Evolutionary conservation across 2,113 vertebrate species (phyloP), one percentile per base, ranked within the genome.

Genomic region (Ceyx margarethae): DNA sequence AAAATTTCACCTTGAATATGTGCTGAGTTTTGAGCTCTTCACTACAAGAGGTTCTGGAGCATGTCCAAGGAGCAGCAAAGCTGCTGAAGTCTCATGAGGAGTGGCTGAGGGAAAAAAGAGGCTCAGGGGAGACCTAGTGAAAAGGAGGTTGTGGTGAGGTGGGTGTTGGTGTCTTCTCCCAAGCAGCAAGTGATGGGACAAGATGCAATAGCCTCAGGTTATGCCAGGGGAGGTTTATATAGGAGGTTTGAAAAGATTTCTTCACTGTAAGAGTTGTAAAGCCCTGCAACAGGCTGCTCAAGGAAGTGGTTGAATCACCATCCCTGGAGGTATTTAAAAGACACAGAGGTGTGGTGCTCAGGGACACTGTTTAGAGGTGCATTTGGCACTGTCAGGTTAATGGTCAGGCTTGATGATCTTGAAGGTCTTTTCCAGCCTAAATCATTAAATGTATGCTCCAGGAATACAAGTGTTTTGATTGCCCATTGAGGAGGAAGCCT

Each of bases 41-140:
- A 6, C 40, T 51, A 19, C 9, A 65, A 43, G 51, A 23, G 11
- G 11, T 78, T 33, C 61, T 60, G 43, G 50, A 80, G 16, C 0
- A 0, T 15, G 8, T 78, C n/a, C 42, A 33, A 10, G 64, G 54
- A 84, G 15, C n/a, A 65, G 16, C 1, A 0, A 29, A 66, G 9
- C 12, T 69, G 65, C 9, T 19, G 23, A 51, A 43, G 21, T 31
- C 31, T 14, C 3, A 3, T 9, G 28, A 90, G 28, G 23, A 68
- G 6, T 1, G 1, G 31, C 45, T 84, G 26, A 65, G 15, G 17
- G 17, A 86, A 67, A 86, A 31, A 75, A 35, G 25, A 80, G 31
- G 6, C 11, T 62, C 6, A 21, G 11, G 9, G 46, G 15, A 46
- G 10, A 67, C 28, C n/a, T 93, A 15, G 13, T 5, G 1, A 1